phyloP scores from a whole-genome alignment of 2,888 invertebrate species.

The Temnothorax ravouxi region DNA sequence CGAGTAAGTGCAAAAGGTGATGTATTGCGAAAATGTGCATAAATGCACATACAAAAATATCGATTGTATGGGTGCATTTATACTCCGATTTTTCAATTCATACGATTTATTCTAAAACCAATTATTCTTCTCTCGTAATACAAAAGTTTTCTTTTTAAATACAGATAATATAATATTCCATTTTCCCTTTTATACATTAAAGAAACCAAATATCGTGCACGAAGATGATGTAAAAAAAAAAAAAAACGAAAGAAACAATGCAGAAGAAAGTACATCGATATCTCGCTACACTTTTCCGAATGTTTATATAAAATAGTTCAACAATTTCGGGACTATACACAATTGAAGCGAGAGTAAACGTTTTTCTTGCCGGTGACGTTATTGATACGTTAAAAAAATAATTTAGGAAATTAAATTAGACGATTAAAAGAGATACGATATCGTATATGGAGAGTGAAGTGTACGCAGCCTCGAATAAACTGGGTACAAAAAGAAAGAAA shows the following conservation, averaged over 20 bases:
- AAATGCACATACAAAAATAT: conserved; percentile 6
- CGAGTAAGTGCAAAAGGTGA: background rate
- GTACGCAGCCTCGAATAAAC: conserved; percentile 57
- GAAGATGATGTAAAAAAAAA: conserved; percentile 71
- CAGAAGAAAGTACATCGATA: background rate
- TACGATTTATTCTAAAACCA: conserved; percentile 73
- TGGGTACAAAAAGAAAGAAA: conserved; percentile 43
- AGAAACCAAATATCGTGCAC: conserved; percentile 43
- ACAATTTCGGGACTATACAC: conserved; percentile 30
- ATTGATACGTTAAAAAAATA: conserved; percentile 58
- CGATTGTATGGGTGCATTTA: background rate
- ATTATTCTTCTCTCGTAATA: conserved; percentile 66
- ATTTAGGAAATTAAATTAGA: conserved; percentile 76
- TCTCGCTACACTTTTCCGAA: conserved; percentile 20
- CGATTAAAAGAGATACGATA: conserved; percentile 56
- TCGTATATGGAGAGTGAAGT: conserved; percentile 19
- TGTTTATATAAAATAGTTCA: background rate
- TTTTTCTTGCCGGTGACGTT: background rate
- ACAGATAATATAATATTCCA: conserved; percentile 57
- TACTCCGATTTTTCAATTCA: conserved; percentile 17
- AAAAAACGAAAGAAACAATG: conserved; percentile 59
- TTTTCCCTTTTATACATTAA: conserved; percentile 59
- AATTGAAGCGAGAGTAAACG: conserved; percentile 1
- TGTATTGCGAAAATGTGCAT: background rate
- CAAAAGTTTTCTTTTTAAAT: conserved; percentile 73